phyloP scores from a whole-genome alignment of 2,113 vertebrate genomes.

The Cololabis saira region DNA sequence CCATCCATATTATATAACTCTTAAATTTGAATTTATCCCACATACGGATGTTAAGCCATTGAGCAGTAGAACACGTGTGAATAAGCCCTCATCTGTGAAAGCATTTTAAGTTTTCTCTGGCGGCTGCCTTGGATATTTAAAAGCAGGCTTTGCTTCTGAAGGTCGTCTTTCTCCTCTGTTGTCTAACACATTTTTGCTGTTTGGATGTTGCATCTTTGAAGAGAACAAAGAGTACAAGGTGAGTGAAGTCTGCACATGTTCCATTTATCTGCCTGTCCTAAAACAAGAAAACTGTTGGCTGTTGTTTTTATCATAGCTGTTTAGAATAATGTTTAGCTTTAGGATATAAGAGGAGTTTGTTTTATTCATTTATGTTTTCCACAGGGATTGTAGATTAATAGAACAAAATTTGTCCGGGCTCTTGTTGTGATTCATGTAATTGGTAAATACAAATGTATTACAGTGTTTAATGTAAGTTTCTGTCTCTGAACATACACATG shows the following conservation, averaged over 20 bases:
- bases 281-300: constrained; percentile 23
- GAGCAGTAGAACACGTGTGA: constrained; percentile 37
- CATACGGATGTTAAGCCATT: not conserved
- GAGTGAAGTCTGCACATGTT: constrained; percentile 27
- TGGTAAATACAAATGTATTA: no score
- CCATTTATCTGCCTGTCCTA: constrained; percentile 19
- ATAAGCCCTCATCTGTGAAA: constrained; percentile 22
- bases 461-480: no score
- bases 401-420: no score
- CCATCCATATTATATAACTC: no score
- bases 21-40: no score
- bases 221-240: constrained; percentile 18
- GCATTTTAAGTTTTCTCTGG: constrained; percentile 50
- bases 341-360: constrained; percentile 15
- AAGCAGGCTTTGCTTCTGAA: constrained; percentile 24
- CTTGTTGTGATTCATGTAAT: no score
- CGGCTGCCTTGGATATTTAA: constrained; percentile 26
- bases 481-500: no score
- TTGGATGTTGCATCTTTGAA: constrained; percentile 41
- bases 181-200: constrained; percentile 39
- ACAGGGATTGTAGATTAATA: no score
- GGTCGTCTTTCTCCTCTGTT: constrained; percentile 37
- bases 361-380: constrained; percentile 1
- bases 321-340: constrained; percentile 18
- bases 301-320: constrained; percentile 32